Evolutionary conservation across 2,113 vertebrate genomes (phyloP).

Genomic region (Cochlearius cochlearius): DNA sequence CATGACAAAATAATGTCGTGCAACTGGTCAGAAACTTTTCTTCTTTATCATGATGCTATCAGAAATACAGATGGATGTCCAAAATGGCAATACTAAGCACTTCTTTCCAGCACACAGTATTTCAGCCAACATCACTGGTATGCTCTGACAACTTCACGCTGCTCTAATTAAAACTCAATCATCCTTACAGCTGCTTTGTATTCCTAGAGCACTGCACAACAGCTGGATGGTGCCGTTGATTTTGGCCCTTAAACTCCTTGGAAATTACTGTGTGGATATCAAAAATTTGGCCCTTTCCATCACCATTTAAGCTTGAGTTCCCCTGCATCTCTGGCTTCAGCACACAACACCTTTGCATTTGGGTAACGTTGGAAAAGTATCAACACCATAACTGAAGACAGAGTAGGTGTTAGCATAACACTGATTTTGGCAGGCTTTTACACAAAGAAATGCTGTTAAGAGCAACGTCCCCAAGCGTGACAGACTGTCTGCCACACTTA

Average conservation of each 20-base stretch:
- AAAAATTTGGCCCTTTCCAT: neutral
- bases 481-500: neutral
- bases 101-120: neutral
- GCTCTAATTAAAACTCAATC: slow-evolving; percentile 10
- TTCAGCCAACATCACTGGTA: neutral
- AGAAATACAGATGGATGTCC: neutral
- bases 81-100: neutral
- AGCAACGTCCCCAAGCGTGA: neutral
- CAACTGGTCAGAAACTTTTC: neutral
- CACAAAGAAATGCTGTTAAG: neutral
- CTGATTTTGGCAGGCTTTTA: neutral
- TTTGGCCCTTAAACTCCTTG: neutral
- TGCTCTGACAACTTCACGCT: slow-evolving; percentile 5
- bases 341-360: neutral
- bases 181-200: slow-evolving; percentile 16
- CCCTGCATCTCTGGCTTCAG: neutral
- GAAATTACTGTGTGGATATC: neutral
- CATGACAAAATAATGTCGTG: neutral
- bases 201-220: slow-evolving; percentile 6
- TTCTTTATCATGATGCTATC: neutral
- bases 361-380: neutral
- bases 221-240: neutral
- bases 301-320: neutral
- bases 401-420: neutral
- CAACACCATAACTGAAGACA: neutral